Evolutionary conservation across 2,113 vertebrate genomes (phyloP).

Genomic region (Syngnathus scovelli): DNA sequence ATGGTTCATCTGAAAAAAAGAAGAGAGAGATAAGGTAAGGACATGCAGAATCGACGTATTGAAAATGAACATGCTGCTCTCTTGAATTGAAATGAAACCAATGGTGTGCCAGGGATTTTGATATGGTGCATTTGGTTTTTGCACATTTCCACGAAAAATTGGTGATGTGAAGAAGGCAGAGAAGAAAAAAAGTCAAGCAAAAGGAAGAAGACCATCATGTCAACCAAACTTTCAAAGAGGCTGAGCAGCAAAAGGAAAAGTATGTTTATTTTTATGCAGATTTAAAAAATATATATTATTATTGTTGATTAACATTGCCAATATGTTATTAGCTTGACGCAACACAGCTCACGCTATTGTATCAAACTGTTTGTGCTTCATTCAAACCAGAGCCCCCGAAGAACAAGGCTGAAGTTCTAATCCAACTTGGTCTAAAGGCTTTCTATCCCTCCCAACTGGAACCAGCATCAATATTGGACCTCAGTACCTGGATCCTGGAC

Average conservation of each 20-base stretch:
- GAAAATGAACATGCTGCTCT: not conserved
- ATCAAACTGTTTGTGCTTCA: slow-evolving; percentile 10
- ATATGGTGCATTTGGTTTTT: slow-evolving; percentile 19
- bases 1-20: not conserved
- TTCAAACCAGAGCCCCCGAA: slow-evolving; percentile 43
- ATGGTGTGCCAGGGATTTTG: not conserved
- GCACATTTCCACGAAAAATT: not conserved
- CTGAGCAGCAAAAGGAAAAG: slow-evolving; percentile 59
- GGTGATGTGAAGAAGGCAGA: slow-evolving; percentile 7
- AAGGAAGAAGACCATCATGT: slow-evolving; percentile 36
- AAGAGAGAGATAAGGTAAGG: slow-evolving; percentile 30
- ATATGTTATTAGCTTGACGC: not conserved
- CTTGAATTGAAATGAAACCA: not conserved
- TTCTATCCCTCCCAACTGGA: slow-evolving; percentile 46
- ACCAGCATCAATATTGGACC: slow-evolving; percentile 50
- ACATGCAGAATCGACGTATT: not conserved
- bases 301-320: not conserved
- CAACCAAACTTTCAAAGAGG: slow-evolving; percentile 36
- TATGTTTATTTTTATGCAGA: slow-evolving; percentile 21
- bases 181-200: slow-evolving; percentile 3
- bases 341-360: too few relatives aligned
- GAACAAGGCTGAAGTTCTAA: slow-evolving; percentile 44
- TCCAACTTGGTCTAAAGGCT: slow-evolving; percentile 49
- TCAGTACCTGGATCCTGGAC: slow-evolving; percentile 50
- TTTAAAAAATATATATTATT: not conserved